These are phyloP conservation scores for Pollenia griseotomentosa DNA, from an alignment of 2,888 invertebrate species.

Conservation along the genomic window DNA sequence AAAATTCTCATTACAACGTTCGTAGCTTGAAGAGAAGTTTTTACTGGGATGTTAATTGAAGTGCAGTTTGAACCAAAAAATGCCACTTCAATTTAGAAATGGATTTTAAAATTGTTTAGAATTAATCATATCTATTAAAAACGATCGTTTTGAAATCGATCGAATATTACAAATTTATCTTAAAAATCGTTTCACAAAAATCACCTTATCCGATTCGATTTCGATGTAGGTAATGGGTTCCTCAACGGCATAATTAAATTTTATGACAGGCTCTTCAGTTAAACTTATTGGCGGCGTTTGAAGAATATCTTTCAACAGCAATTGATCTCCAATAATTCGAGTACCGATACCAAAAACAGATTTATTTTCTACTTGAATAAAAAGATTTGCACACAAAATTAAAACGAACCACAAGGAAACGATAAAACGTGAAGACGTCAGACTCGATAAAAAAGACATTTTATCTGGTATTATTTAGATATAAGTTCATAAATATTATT, in stretches of 20 bases:
- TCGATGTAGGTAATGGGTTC: conserved; percentile 81
- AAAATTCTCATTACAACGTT: too few species aligned
- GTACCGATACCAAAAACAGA: conserved; percentile 74
- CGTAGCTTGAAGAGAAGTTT: too few species aligned
- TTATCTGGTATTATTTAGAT: conserved; percentile 21
- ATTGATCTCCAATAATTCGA: conserved; percentile 77
- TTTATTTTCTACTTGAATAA: conserved; percentile 69
- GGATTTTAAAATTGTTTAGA: background rate
- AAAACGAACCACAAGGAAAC: conserved; percentile 60
- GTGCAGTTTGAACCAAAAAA: too few species aligned
- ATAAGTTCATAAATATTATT: conserved; percentile 46
- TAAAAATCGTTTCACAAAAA: conserved; percentile 57
- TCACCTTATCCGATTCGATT: conserved; percentile 80
- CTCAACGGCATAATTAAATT: conserved; percentile 79
- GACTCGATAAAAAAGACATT: conserved; percentile 33
- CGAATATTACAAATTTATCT: too few species aligned
- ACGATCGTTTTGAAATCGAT: too few species aligned
- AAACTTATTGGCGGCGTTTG: conserved; percentile 77
- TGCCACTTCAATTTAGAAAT: too few species aligned
- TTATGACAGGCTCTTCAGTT: conserved; percentile 77
- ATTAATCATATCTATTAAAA: background rate
- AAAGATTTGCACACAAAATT: conserved; percentile 38
- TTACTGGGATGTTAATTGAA: too few species aligned
- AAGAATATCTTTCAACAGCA: conserved; percentile 80
- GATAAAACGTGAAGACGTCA: conserved; percentile 35